Evolutionary conservation across 2,888 invertebrate genomes (phyloP).

Genomic region (Microdon myrmicae): DNA sequence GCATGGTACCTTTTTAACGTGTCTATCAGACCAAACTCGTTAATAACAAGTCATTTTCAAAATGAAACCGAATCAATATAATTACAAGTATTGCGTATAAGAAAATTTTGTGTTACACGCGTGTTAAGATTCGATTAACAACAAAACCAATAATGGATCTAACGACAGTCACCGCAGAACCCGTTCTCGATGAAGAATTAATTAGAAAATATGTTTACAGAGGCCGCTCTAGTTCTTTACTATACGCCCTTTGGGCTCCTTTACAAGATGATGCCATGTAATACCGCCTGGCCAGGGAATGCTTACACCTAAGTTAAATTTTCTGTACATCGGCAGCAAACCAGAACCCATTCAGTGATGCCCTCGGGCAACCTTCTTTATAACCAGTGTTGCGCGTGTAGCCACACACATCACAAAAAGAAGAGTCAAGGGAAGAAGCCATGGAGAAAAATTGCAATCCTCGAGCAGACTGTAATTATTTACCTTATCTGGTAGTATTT

Average conservation of each 20-base stretch:
- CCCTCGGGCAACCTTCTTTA: slow-evolving; percentile 37
- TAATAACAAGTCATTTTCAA: too few species aligned
- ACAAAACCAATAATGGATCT: slow-evolving; percentile 20
- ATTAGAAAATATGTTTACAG: slow-evolving; percentile 35
- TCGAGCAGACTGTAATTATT: slow-evolving; percentile 50
- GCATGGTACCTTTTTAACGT: too few species aligned
- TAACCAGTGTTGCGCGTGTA: slow-evolving; percentile 13
- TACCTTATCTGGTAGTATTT: slow-evolving; percentile 46
- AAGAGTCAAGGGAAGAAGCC: slow-evolving; percentile 7
- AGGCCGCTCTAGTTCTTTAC: slow-evolving; percentile 15
- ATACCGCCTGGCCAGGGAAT: slow-evolving; percentile 21
- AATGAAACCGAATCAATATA: too few species aligned
- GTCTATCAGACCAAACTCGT: too few species aligned
- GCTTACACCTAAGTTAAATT: slow-evolving; percentile 35
- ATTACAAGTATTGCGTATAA: too few species aligned
- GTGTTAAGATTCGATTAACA: too few species aligned
- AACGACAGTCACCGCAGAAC: slow-evolving; percentile 27
- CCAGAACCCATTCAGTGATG: slow-evolving; percentile 41
- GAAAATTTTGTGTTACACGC: too few species aligned
- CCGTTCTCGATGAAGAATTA: slow-evolving; percentile 29
- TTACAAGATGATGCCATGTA: slow-evolving; percentile 24
- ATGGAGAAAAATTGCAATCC: slow-evolving; percentile 45
- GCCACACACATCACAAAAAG: slow-evolving; percentile 11
- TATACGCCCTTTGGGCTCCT: slow-evolving; percentile 35
- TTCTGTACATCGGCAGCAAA: slow-evolving; percentile 25